Percentiles rank a stretch among this genome's conserved stretches.
phyloP scores from a whole-genome alignment of 2,797 vertebrate species.

The Gambusia yucatana region DNA sequence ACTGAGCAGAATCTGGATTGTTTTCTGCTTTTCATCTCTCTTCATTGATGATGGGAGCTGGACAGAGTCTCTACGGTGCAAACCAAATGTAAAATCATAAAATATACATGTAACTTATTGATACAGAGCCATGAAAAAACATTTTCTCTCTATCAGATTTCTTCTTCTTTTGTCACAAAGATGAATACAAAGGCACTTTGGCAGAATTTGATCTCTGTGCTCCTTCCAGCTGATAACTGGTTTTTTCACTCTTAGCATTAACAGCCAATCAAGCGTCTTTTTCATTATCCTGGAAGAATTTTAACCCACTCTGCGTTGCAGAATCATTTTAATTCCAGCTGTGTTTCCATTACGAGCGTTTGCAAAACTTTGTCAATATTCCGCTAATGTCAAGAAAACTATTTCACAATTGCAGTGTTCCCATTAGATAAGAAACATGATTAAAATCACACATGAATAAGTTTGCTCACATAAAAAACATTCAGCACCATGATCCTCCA shows the following conservation, averaged over 20 bases:
- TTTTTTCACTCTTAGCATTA: not conserved
- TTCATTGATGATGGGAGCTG: conserved; percentile 1
- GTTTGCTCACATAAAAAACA: too few species aligned
- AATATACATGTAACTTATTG: not conserved
- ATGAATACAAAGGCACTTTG: not conserved
- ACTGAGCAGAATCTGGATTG: conserved; percentile 32
- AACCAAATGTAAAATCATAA: not conserved
- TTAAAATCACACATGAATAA: too few species aligned
- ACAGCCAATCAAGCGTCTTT: not conserved
- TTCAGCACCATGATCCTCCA: too few species aligned
- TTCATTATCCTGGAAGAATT: not conserved
- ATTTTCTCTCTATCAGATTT: not conserved
- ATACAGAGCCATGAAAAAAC: not conserved
- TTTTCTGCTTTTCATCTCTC: conserved; percentile 30
- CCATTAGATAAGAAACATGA: too few species aligned
- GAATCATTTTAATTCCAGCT: not conserved
- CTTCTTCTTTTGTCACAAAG: not conserved
- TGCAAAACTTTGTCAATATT: too few species aligned
- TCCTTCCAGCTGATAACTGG: not conserved
- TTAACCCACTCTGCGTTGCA: not conserved
- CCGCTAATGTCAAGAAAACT: too few species aligned
- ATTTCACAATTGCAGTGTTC: too few species aligned
- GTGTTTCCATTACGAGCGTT: too few species aligned
- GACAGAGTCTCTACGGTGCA: not conserved
- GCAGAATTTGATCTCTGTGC: not conserved